These are phyloP conservation scores for Lepisosteus osseus DNA, from an alignment of 2,113 vertebrate species.

Conservation along the genomic window DNA sequence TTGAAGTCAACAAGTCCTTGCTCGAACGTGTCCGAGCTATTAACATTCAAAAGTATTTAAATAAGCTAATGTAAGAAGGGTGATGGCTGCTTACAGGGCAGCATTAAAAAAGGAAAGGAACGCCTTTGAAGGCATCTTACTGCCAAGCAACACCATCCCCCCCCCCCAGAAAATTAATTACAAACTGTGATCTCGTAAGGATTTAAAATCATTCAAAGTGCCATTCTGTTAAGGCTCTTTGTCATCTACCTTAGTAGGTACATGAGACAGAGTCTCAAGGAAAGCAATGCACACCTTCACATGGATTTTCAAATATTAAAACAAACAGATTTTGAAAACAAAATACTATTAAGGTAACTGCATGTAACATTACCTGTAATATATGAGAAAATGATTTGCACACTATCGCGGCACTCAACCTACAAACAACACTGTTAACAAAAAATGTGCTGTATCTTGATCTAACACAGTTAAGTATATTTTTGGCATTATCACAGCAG, in stretches of 20 bases:
- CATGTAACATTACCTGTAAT: not conserved
- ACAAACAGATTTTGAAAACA: not conserved
- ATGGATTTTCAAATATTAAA: constrained; percentile 30
- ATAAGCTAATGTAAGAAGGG: constrained; percentile 55
- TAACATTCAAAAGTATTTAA: constrained; percentile 74
- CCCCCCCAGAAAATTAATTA: constrained; percentile 13
- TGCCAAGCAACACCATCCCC: constrained; percentile 67
- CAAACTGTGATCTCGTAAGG: constrained; percentile 23
- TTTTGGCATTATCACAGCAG: constrained; percentile 74
- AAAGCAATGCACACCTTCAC: constrained; percentile 49
- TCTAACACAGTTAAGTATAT: constrained; percentile 21
- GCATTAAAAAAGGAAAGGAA: constrained; percentile 75
- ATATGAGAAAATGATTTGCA: constrained; percentile 12
- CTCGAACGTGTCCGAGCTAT: constrained; percentile 73
- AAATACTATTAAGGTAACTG: constrained; percentile 4
- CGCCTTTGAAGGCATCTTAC: constrained; percentile 74
- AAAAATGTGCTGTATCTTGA: constrained; percentile 2
- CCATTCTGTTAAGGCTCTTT: constrained; percentile 19
- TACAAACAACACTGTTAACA: constrained; percentile 5
- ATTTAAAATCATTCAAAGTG: constrained; percentile 34
- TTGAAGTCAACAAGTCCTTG: constrained; percentile 77
- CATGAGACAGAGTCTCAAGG: not conserved
- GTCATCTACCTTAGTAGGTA: constrained; percentile 11
- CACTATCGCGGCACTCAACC: constrained; percentile 10
- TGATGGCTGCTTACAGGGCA: constrained; percentile 63